phyloP scores from a whole-genome alignment of 2,888 invertebrate genomes.

The Lacanobia wlatinum region DNA sequence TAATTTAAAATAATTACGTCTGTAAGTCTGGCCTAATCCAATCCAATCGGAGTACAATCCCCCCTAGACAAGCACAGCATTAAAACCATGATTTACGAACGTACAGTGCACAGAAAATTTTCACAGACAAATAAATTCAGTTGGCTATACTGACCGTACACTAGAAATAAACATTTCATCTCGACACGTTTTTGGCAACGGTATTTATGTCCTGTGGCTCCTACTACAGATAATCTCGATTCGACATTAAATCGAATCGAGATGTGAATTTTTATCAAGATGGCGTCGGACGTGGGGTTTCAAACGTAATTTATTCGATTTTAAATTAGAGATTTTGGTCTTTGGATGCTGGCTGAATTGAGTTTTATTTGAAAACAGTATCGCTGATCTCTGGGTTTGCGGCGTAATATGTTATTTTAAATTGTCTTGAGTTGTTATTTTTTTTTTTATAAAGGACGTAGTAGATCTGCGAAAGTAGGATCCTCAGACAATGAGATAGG shows the following conservation, averaged over 20 bases:
- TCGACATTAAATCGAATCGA: conserved; percentile 46
- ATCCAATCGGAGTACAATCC: conserved; percentile 37
- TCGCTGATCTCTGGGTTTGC: conserved; percentile 4
- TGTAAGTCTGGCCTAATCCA: conserved; percentile 22
- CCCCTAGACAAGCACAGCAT: conserved; percentile 33
- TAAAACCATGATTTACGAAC: conserved; percentile 47
- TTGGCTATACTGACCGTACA: conserved; percentile 52
- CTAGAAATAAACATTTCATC: conserved; percentile 64
- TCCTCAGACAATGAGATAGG: neutral
- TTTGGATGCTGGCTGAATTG: conserved; percentile 9
- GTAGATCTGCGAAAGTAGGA: no score
- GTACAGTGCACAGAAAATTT: conserved; percentile 23
- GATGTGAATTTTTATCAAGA: conserved; percentile 51
- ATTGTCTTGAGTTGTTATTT: neutral
- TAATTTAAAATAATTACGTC: neutral
- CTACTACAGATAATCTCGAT: conserved; percentile 54
- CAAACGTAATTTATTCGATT: conserved; percentile 50
- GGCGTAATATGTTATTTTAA: neutral
- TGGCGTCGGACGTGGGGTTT: conserved; percentile 36
- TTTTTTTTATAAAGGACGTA: neutral
- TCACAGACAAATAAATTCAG: conserved; percentile 49
- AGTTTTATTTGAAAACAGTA: conserved; percentile 32
- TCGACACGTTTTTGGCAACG: conserved; percentile 62
- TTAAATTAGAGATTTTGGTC: conserved; percentile 37
- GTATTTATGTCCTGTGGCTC: conserved; percentile 51